Conservation (phyloP, 2,888 invertebrate species). For the Ptycholaimellus sp. region DNA sequence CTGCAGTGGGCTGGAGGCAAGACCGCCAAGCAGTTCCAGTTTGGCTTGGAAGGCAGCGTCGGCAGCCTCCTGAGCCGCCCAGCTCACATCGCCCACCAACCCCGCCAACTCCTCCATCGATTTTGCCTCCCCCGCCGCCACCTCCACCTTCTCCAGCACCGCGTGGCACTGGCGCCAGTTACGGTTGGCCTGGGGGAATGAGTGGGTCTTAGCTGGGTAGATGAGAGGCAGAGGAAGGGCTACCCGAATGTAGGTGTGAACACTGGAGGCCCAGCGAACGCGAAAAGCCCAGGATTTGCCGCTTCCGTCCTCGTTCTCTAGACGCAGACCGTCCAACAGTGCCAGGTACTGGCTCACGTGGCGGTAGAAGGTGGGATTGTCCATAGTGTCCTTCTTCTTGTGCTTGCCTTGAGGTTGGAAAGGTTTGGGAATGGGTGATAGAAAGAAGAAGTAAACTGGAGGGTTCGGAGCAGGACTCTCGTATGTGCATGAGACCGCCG, state of each 20-base stretch:
- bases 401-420: background rate
- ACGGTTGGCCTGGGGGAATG: conserved; percentile 1
- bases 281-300: conserved; percentile 17
- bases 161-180: conserved; percentile 6
- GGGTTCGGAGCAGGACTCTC: conserved; percentile 35
- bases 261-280: conserved; percentile 20
- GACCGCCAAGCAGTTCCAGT: no score
- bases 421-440: background rate
- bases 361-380: conserved; percentile 24
- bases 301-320: conserved; percentile 11
- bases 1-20: no score
- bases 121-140: no score
- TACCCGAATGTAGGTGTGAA: conserved; percentile 20
- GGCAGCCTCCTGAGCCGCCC: no score
- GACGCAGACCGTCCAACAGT: conserved; percentile 10
- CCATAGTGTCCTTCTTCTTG: background rate
- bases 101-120: no score
- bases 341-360: conserved; percentile 20
- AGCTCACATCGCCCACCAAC: no score
- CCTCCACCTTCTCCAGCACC: conserved; percentile 5
- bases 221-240: no score
- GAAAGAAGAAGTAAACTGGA: conserved; percentile 27
- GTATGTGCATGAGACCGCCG: conserved; percentile 32
- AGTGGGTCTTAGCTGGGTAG: no score
- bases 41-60: no score